Evolutionary conservation across 2,888 invertebrate genomes (phyloP), one percentile per base, ranked within the genome.

Genomic region (Drosophila nr. fundita): DNA sequence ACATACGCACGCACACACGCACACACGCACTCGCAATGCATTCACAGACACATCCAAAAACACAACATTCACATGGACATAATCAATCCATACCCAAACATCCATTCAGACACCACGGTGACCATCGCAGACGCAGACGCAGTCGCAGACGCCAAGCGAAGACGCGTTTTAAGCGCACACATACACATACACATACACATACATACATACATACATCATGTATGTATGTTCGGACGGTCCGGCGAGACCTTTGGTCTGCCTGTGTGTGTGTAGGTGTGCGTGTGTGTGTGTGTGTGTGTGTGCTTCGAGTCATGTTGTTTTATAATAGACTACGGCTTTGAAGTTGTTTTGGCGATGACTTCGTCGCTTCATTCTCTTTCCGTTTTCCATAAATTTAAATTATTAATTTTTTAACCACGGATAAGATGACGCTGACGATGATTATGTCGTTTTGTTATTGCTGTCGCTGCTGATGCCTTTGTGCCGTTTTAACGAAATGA

Each of bases 371-470:
- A 87, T 87, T 87, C 88, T 86, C 91, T 91, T 92, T 91, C 91
- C 91, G 91, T 91, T 91, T 91, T 91, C 87, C 91, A 91, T 92
- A 91, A 92, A 92, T 91, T 91, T 91, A 83, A 92, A 91, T 91
- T 92, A 92, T 91, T 91, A 90, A 91, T 91, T 92, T 91, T 91
- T 82, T 78, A 84, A 84, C 84, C 88, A 88, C 81, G 83, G 85
- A 91, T 91, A 87, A 88, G 87, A 90, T 78, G 88, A 82, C 80
- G 90, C 83, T 82, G 89, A 85, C 86, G 90, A 91, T 91, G 90
- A 90, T 91, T 88, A 83, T 90, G 91, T 87, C 84, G 87, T 91
- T 90, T 91, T 88, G 83, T 87, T 88, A 81, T 83, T 83, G 81
- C 74, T 81, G 83, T 83, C 70, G 81, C 80, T 57, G 70, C 68